A percentile compares a stretch with the other conserved stretches of the same genome.
Evolutionary conservation across 2,888 invertebrate species (phyloP).

Genomic region (Muscina levida): DNA sequence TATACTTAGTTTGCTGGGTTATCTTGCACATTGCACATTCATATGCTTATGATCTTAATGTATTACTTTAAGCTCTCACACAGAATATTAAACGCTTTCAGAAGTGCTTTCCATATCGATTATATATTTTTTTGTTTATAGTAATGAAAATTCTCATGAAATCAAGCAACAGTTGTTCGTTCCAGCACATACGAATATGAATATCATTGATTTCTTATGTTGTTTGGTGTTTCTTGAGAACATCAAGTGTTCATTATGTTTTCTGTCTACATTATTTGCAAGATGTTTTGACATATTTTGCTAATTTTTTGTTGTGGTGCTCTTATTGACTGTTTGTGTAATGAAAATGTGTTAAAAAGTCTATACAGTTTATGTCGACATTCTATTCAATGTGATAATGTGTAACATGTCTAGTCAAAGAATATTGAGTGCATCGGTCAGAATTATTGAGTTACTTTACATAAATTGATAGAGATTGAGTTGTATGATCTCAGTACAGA

Average conservation of each 20-base stretch:
- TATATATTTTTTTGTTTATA: too few relatives aligned
- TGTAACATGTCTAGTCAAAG: too few relatives aligned
- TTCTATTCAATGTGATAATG: too few relatives aligned
- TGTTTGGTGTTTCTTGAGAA: slow-evolving; percentile 36
- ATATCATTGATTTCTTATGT: slow-evolving; percentile 32
- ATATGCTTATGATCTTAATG: slow-evolving; percentile 40
- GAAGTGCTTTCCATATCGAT: slow-evolving; percentile 24
- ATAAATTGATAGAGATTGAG: too few relatives aligned
- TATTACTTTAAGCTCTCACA: not conserved
- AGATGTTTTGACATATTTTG: too few relatives aligned
- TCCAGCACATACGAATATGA: not conserved
- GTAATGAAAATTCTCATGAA: slow-evolving; percentile 29
- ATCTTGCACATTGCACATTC: slow-evolving; percentile 23
- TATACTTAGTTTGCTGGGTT: not conserved
- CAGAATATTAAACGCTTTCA: slow-evolving; percentile 31
- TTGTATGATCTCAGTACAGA: too few relatives aligned
- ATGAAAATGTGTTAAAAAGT: too few relatives aligned
- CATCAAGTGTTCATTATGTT: slow-evolving; percentile 41
- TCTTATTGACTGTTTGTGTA: too few relatives aligned
- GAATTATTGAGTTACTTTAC: slow-evolving; percentile 21
- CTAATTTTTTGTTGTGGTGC: not conserved
- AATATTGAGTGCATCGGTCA: slow-evolving; percentile 40
- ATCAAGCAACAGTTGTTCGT: slow-evolving; percentile 7
- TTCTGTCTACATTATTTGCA: too few relatives aligned
- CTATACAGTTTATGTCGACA: too few relatives aligned